A percentile compares a stretch with the other conserved stretches of the same genome.
Evolutionary conservation across 2,797 vertebrate species (phyloP).

Genomic region (Hybognathus amarus): DNA sequence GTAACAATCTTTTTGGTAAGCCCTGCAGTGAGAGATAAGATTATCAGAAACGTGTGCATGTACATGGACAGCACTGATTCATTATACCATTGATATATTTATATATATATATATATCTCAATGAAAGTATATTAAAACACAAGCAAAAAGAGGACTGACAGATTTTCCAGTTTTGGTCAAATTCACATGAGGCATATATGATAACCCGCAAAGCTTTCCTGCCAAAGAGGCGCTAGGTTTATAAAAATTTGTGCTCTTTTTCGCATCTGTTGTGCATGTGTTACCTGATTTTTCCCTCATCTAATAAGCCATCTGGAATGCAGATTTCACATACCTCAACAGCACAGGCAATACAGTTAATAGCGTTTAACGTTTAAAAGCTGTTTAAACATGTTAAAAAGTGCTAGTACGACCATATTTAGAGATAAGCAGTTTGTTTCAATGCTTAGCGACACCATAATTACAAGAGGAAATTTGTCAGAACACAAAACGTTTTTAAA

Average conservation of each 20-base stretch:
- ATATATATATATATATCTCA: not conserved
- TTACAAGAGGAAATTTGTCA: constrained; percentile 47
- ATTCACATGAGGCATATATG: constrained; percentile 21
- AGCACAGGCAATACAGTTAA: constrained; percentile 51
- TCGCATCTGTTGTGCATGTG: constrained; percentile 65
- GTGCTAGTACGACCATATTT: constrained; percentile 44
- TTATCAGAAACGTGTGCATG: constrained; percentile 41
- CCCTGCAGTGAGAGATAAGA: constrained; percentile 50
- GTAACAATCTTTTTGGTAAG: constrained; percentile 42
- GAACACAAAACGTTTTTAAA: constrained; percentile 41
- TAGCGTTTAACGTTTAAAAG: constrained; percentile 51
- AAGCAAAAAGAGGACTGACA: not conserved
- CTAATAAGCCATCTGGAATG: constrained; percentile 65
- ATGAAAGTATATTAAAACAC: not conserved
- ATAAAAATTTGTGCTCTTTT: constrained; percentile 51
- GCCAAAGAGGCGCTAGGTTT: constrained; percentile 53
- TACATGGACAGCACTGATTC: constrained; percentile 23
- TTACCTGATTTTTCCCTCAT: constrained; percentile 50
- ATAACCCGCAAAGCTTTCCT: constrained; percentile 36
- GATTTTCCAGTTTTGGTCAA: constrained; percentile 19
- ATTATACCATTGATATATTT: not conserved
- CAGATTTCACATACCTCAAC: constrained; percentile 62
- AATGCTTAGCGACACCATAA: constrained; percentile 17
- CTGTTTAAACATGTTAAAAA: constrained; percentile 52
- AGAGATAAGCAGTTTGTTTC: constrained; percentile 44